phyloP scores from a whole-genome alignment of 1,140 invertebrate species.

The Drosophila mauritiana region DNA sequence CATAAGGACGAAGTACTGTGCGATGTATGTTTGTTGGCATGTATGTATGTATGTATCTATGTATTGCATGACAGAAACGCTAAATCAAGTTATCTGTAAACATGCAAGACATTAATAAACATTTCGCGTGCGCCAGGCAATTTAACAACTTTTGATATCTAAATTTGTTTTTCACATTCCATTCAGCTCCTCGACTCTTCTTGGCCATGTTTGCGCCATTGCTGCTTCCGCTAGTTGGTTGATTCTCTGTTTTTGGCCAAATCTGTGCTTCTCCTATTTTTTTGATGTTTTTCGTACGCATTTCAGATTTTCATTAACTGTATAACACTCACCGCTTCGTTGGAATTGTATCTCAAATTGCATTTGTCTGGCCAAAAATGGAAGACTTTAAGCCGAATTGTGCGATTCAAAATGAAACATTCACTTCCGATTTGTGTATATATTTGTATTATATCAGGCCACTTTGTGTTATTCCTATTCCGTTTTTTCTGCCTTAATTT shows the following conservation, averaged over 20 bases:
- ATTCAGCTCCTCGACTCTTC: conserved; percentile 43
- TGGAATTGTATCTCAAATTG: conserved; percentile 17
- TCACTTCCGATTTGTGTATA: neutral
- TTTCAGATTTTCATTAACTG: conserved; percentile 36
- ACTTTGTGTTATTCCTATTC: neutral
- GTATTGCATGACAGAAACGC: conserved; percentile 80
- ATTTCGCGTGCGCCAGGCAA: conserved; percentile 82
- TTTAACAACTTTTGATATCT: conserved; percentile 84
- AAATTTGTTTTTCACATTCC: conserved; percentile 76
- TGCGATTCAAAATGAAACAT: neutral
- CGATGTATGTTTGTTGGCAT: too few species aligned
- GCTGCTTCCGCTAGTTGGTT: conserved; percentile 24
- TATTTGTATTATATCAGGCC: neutral
- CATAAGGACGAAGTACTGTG: conserved; percentile 1
- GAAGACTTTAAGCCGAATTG: neutral
- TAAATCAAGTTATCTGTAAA: conserved; percentile 83
- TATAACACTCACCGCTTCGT: conserved; percentile 18
- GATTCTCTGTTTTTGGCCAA: neutral
- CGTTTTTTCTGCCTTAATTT: conserved; percentile 22
- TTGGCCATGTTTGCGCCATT: conserved; percentile 52
- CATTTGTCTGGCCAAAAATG: neutral
- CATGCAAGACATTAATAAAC: conserved; percentile 84
- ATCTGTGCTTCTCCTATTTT: neutral
- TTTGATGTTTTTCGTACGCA: conserved; percentile 36
- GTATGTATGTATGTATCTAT: conserved; percentile 38